Conservation (phyloP, 2,888 invertebrate species). For the Subacronicta megacephala region DNA sequence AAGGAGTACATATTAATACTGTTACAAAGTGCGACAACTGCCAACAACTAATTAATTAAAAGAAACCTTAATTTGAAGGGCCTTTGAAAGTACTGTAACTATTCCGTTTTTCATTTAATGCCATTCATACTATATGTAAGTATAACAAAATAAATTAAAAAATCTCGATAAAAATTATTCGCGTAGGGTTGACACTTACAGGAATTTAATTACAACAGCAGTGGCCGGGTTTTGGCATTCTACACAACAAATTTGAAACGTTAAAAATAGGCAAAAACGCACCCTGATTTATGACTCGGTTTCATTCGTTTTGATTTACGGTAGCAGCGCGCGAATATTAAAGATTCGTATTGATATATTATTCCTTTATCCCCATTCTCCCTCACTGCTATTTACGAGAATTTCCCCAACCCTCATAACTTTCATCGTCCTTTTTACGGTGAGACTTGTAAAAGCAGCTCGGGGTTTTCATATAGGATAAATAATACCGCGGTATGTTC, state of each 20-base stretch:
- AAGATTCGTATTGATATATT: conserved; percentile 90
- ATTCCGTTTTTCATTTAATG: too few species aligned
- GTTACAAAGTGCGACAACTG: too few species aligned
- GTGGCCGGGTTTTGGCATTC: conserved; percentile 46
- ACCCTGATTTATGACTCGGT: conserved; percentile 82
- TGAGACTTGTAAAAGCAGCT: conserved; percentile 82
- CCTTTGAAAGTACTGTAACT: too few species aligned
- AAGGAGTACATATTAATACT: too few species aligned
- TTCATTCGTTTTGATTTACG: conserved; percentile 88
- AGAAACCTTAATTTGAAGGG: too few species aligned
- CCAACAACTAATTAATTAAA: too few species aligned
- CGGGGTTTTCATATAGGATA: conserved; percentile 74
- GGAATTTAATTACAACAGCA: conserved; percentile 37
- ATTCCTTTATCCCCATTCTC: conserved; percentile 88
- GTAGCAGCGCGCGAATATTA: conserved; percentile 86
- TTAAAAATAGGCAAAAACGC: conserved; percentile 70
- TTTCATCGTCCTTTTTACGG: conserved; percentile 86
- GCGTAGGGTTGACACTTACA: conserved; percentile 18
- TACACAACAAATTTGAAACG: conserved; percentile 66
- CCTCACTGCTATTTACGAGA: conserved; percentile 87
- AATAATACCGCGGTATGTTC: conserved; percentile 69
- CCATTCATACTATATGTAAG: too few species aligned
- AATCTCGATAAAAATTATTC: background rate
- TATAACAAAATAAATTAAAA: background rate
- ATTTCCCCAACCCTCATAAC: conserved; percentile 86